phyloP scores from a whole-genome alignment of 2,888 invertebrate genomes.

The Caenorhabditis sp. region DNA sequence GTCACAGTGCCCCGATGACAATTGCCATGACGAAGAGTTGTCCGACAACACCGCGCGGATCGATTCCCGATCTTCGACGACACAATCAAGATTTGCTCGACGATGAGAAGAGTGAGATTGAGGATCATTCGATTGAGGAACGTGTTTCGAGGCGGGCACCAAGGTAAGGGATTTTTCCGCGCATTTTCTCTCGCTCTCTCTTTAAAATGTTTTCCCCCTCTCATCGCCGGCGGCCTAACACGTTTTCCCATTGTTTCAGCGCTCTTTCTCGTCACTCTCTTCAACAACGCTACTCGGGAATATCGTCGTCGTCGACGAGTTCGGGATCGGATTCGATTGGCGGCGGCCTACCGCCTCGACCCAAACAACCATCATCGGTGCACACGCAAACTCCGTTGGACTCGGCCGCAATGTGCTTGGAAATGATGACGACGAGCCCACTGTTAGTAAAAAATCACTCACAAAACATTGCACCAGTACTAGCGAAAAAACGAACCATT shows the following conservation, averaged over 20 bases:
- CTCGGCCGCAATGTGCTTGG: conserved; percentile 12
- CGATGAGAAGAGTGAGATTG: conserved; percentile 34
- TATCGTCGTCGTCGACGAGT: conserved; percentile 41
- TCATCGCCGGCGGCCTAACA: too few relatives aligned
- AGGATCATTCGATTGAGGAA: conserved; percentile 34
- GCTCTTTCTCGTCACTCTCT: conserved; percentile 30
- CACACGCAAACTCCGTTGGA: conserved; percentile 27
- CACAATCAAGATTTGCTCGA: conserved; percentile 8
- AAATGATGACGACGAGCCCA: conserved; percentile 17
- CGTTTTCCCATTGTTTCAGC: conserved; percentile 22
- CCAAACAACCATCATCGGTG: conserved; percentile 18
- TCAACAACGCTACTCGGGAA: conserved; percentile 44
- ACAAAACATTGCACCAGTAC: background rate
- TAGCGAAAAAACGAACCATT: background rate
- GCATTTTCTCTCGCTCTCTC: background rate
- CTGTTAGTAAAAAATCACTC: conserved; percentile 36
- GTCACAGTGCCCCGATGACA: conserved; percentile 33
- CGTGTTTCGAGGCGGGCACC: conserved; percentile 38
- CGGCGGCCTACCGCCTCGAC: conserved; percentile 40
- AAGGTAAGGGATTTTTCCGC: conserved; percentile 16
- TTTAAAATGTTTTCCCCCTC: background rate
- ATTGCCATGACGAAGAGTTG: conserved; percentile 56
- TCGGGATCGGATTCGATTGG: conserved; percentile 43
- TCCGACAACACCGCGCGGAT: conserved; percentile 69
- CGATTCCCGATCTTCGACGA: conserved; percentile 62